A percentile compares a stretch with the other conserved stretches of the same genome.
These are phyloP conservation scores for Apostichopus leukothele DNA, from an alignment of 53 echinoderm and acorn worm species.

Conservation along the genomic window DNA sequence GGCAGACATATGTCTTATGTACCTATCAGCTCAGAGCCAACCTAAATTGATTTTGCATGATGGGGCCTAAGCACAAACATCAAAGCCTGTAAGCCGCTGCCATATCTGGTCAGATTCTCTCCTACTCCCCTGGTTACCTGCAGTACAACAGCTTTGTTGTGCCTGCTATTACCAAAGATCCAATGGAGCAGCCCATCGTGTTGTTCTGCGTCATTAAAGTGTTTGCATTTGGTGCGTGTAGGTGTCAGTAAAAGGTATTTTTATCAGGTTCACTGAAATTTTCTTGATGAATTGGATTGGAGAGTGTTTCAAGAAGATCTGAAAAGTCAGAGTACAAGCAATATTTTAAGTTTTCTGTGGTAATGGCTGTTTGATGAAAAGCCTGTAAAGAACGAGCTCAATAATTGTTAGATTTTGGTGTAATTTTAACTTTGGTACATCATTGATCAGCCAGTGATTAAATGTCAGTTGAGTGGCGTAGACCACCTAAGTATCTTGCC, in stretches of 20 bases:
- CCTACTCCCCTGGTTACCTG: conserved; percentile 6
- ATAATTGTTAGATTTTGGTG: not conserved
- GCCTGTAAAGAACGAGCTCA: not conserved
- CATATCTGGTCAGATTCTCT: conserved; percentile 5
- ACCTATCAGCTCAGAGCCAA: conserved; percentile 28
- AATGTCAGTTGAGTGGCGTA: no score
- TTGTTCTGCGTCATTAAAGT: conserved; percentile 28
- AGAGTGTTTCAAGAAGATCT: not conserved
- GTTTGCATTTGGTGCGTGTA: conserved; percentile 40
- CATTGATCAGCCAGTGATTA: conserved; percentile 4
- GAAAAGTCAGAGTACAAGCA: conserved; percentile 1
- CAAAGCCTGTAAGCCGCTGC: not conserved
- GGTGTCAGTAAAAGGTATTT: conserved; percentile 31
- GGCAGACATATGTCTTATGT: not conserved
- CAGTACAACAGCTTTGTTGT: not conserved
- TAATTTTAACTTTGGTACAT: conserved; percentile 21
- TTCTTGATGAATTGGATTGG: conserved; percentile 9
- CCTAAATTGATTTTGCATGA: conserved; percentile 40
- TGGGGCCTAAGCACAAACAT: conserved; percentile 14
- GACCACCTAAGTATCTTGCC: no score
- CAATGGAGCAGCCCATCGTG: conserved; percentile 24
- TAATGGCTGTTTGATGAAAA: conserved; percentile 1
- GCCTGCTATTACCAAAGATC: not conserved
- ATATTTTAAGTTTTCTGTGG: conserved; percentile 3
- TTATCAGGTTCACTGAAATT: conserved; percentile 7